Base-by-base conservation (phyloP, 2,888 invertebrate genomes). In the Dorcus parallelipipedus region DNA sequence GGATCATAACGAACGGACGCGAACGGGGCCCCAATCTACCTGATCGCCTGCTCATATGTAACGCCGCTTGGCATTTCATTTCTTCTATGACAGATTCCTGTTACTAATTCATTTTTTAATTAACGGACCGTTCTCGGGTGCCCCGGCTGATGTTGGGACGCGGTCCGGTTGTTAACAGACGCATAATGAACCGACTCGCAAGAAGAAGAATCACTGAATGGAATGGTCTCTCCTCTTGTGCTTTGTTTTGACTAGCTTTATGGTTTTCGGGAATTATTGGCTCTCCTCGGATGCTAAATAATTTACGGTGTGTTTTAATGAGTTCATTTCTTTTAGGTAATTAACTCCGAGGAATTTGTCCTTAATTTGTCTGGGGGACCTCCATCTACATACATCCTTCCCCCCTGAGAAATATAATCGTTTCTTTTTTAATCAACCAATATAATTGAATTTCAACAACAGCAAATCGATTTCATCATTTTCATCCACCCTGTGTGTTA, bases 91-190 rank as follows among this genome's bases (percentile, higher is more conserved):
- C 76, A 76, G 76, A 76, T 76, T 75, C 74, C 75, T 75, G 71
- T 75, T 74, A 76, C 76, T 76, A 76, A 76, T 76, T 76, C 76
- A 76, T 76, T 76, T 76, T 76, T 76, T 76, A 76, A 76, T 76
- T 76, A 76, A 76, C 74, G 71, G 70, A 69, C 72, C 73, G 70
- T 67, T 71, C 71, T 69, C 65, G 67, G 67, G 63, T 54, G 64
- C 61, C 67, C 67, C 67, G 65, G 68, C 67, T 69, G 68, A 66
- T 69, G 69, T 69, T 69, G 69, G 69, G 71, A 68, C 68, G 66
- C 57, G 59, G 60, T 55, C 58, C 60, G 60, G 61, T 61, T 65
- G 65, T 65, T 65, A 64, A 61, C 61, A 62, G 51, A 54, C 57
- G 58, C 55, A 61, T 62, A 63, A 61, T 56, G 61, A 56, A 59